Evolutionary conservation across 2,797 vertebrate genomes (phyloP).

Genomic region (Fundulus diaphanus): DNA sequence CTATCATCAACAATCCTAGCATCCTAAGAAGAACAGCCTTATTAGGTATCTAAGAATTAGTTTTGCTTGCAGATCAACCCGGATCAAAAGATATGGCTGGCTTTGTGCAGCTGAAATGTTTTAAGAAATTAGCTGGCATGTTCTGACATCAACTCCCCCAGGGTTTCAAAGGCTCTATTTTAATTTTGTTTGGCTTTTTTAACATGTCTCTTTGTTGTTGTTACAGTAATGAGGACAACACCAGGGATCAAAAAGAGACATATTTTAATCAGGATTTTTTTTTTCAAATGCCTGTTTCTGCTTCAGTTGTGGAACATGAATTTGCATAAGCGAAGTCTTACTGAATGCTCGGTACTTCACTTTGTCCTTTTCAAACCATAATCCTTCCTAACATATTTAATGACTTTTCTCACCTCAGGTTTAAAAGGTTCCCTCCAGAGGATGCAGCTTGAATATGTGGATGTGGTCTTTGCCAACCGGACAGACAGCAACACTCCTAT

Average conservation of each 20-base stretch:
- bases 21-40: neutral
- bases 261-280: neutral
- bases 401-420: constrained; percentile 75
- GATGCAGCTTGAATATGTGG: constrained; percentile 97
- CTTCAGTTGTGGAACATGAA: neutral
- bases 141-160: neutral
- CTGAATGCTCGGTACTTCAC: neutral
- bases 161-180: neutral
- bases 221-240: neutral
- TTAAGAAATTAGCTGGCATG: neutral
- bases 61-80: neutral
- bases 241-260: neutral
- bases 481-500: constrained; percentile 97
- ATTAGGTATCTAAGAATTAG: neutral
- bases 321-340: neutral
- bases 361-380: neutral
- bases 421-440: constrained; percentile 94
- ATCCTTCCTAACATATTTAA: neutral
- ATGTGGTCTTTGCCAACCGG: constrained; percentile 97
- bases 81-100: neutral
- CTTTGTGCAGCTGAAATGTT: neutral
- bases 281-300: neutral
- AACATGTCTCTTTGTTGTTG: neutral
- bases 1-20: neutral
- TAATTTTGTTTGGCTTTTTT: neutral